Evolutionary conservation across 2,888 invertebrate species (phyloP).

Genomic region (Cryptus armator): DNA sequence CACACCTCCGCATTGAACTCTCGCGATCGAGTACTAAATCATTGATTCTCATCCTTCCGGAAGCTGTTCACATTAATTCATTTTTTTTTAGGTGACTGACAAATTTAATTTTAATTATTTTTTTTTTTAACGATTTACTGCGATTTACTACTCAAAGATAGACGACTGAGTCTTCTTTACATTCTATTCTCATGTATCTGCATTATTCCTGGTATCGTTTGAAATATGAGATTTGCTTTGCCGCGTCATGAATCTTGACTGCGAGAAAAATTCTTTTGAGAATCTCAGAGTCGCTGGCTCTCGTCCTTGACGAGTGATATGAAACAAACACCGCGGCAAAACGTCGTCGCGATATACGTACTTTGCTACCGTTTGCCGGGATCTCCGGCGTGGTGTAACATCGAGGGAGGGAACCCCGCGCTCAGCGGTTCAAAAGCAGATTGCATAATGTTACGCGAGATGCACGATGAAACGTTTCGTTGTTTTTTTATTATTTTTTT

Average conservation of each 20-base stretch:
- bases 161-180: neutral
- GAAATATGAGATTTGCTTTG: slow-evolving; percentile 55
- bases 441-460: slow-evolving; percentile 76
- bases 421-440: slow-evolving; percentile 62
- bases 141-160: neutral
- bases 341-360: slow-evolving; percentile 14
- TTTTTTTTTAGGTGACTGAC: too few relatives aligned
- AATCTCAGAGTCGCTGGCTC: slow-evolving; percentile 45
- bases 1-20: slow-evolving; percentile 17
- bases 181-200: neutral
- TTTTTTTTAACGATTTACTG: too few relatives aligned
- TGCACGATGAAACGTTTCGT: slow-evolving; percentile 45
- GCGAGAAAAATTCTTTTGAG: slow-evolving; percentile 42
- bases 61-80: too few relatives aligned
- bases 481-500: slow-evolving; percentile 48
- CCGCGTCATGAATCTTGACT: slow-evolving; percentile 51
- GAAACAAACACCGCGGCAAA: slow-evolving; percentile 40
- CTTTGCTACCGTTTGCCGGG: slow-evolving; percentile 39
- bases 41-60: too few relatives aligned
- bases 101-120: too few relatives aligned
- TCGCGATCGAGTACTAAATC: neutral
- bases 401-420: slow-evolving; percentile 10
- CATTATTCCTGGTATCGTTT: slow-evolving; percentile 39
- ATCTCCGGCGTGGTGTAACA: slow-evolving; percentile 32
- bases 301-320: slow-evolving; percentile 60